A percentile compares a stretch with the other conserved stretches of the same genome.
Conservation (phyloP, 1,140 invertebrate species). For the Lutraria rhynchaena region DNA sequence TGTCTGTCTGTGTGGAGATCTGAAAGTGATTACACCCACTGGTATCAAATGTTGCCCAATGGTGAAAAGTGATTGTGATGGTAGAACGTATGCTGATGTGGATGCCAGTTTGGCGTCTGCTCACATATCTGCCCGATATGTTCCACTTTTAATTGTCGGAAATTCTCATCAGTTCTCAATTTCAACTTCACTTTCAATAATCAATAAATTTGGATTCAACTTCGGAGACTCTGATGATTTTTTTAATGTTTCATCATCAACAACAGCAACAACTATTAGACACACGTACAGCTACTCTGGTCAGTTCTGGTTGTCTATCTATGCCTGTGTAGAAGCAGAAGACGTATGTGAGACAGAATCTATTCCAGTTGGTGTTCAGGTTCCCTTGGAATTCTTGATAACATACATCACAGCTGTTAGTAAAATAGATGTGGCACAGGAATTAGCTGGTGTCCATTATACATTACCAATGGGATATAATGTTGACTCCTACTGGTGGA, state of each 20-base stretch:
- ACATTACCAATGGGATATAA: constrained; percentile 24
- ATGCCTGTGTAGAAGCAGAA: constrained; percentile 6
- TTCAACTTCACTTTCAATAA: background rate
- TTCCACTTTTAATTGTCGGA: constrained; percentile 3
- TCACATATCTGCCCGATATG: constrained; percentile 3
- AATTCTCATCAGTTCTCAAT: constrained; percentile 4
- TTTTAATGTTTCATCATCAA: background rate
- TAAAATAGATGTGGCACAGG: constrained; percentile 13
- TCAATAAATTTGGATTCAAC: constrained; percentile 7
- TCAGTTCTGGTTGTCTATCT: constrained; percentile 8
- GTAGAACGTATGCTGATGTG: background rate
- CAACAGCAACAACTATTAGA: background rate
- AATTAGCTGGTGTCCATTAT: background rate
- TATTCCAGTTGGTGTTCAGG: constrained; percentile 41
- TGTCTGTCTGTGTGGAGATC: constrained; percentile 35
- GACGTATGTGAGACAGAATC: constrained; percentile 6
- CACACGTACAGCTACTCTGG: constrained; percentile 44
- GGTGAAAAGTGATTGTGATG: background rate
- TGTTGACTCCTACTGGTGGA: constrained; percentile 11
- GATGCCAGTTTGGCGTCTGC: background rate
- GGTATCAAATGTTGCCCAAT: constrained; percentile 15
- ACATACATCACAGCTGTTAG: constrained; percentile 17
- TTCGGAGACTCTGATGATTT: constrained; percentile 29
- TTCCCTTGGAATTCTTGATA: constrained; percentile 1
- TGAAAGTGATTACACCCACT: background rate